phyloP scores from a whole-genome alignment of 2,113 vertebrate genomes.

The Channa maculata region DNA sequence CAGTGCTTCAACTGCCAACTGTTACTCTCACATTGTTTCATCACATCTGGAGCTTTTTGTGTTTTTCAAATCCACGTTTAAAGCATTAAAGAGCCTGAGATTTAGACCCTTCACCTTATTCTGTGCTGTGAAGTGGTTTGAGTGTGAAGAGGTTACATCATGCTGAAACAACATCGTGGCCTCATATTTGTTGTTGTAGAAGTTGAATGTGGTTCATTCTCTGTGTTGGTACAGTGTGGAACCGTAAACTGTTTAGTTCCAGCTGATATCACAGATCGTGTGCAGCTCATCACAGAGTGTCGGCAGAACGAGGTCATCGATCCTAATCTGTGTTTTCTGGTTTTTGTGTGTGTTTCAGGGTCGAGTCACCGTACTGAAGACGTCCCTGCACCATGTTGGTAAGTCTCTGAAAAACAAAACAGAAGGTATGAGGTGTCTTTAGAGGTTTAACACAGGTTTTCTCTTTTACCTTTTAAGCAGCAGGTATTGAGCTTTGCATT shows the following conservation, averaged over 20 bases:
- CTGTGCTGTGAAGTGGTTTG: neutral
- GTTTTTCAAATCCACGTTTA: no score
- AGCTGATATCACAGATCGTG: neutral
- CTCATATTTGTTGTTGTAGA: no score
- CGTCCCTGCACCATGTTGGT: constrained; percentile 27
- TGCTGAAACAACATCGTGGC: no score
- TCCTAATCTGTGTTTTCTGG: neutral
- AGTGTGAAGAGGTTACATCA: neutral
- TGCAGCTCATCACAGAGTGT: no score
- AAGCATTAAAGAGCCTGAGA: no score
- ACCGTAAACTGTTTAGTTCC: neutral
- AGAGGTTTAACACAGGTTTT: no score
- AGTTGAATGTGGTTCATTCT: neutral
- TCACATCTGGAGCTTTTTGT: no score
- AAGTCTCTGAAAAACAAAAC: constrained; percentile 4
- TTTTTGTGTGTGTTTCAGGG: constrained; percentile 42
- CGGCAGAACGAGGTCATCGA: neutral
- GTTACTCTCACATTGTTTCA: no score
- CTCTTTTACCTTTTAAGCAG: no score
- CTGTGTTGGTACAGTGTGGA: neutral
- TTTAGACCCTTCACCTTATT: neutral
- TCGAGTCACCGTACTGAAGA: constrained; percentile 64
- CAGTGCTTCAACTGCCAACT: no score
- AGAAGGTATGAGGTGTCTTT: no score
- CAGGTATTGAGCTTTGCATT: no score